Percentiles rank a stretch among this genome's conserved stretches.
Conservation (phyloP, 2,797 vertebrate genomes). For the Gastrophryne carolinensis region DNA sequence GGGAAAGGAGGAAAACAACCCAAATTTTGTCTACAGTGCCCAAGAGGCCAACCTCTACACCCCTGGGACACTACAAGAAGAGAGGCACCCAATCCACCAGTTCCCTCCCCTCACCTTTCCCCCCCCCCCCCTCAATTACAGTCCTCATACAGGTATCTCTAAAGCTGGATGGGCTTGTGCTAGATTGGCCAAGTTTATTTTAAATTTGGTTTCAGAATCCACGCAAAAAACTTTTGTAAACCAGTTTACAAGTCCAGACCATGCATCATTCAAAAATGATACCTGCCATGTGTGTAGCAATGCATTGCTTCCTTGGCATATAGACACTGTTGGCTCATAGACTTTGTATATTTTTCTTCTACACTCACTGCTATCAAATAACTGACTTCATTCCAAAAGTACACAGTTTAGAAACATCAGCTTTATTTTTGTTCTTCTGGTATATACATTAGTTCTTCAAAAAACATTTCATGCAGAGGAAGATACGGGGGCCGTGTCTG, state of each 20-base stretch:
- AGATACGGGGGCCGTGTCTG: not conserved
- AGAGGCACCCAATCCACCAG: too few relatives aligned
- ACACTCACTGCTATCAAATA: not conserved
- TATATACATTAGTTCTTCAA: not conserved
- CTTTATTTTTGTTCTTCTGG: not conserved
- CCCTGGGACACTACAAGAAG: too few relatives aligned
- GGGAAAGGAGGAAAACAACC: too few relatives aligned
- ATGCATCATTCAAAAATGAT: not conserved
- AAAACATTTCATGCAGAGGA: not conserved
- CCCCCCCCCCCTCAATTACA: too few relatives aligned
- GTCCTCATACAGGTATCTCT: too few relatives aligned
- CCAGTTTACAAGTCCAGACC: not conserved
- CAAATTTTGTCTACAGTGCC: too few relatives aligned
- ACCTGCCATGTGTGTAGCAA: not conserved
- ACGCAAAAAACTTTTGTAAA: not conserved
- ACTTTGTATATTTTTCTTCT: slow-evolving; percentile 9
- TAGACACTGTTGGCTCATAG: not conserved
- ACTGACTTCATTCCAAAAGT: not conserved
- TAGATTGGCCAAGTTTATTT: not conserved
- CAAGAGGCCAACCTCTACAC: too few relatives aligned
- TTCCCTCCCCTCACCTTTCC: too few relatives aligned
- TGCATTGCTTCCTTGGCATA: not conserved
- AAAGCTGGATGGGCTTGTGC: too few relatives aligned
- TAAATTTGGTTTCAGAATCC: not conserved
- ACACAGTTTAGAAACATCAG: not conserved